Evolutionary conservation across 2,113 vertebrate species (phyloP).

Genomic region (Tretioscincus oriximinensis): DNA sequence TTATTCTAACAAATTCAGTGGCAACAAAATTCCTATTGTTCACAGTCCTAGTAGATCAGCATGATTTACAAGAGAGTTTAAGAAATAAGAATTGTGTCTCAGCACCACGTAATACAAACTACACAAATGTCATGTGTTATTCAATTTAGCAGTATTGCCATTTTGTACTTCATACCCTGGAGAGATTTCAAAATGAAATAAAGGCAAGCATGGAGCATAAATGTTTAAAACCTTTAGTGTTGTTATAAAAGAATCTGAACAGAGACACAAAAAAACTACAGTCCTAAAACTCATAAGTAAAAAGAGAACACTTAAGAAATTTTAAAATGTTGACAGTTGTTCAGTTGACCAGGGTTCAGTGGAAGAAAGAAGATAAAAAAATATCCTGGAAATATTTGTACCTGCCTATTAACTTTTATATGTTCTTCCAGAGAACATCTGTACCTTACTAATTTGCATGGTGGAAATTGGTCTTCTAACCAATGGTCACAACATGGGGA

Average conservation of each 20-base stretch:
- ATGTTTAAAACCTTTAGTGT: conserved; percentile 30
- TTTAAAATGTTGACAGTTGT: no score
- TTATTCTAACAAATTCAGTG: conserved; percentile 31
- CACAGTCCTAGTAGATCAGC: conserved; percentile 36
- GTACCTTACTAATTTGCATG: no score
- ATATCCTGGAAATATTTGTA: no score
- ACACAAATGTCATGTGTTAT: conserved; percentile 38
- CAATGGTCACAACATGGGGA: no score
- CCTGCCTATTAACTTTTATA: no score
- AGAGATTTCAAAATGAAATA: conserved; percentile 53
- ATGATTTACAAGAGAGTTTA: conserved; percentile 41
- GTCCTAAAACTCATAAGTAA: no score
- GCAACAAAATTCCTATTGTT: conserved; percentile 33
- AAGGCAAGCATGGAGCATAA: conserved; percentile 41
- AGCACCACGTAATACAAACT: conserved; percentile 5
- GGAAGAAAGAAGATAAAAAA: no score
- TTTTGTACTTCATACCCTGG: conserved; percentile 47
- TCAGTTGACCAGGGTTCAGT: no score
- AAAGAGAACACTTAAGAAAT: no score
- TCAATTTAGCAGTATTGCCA: conserved; percentile 36
- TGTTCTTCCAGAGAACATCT: no score
- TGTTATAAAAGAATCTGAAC: conserved; percentile 47
- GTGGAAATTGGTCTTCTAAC: no score
- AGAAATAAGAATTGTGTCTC: conserved; percentile 24
- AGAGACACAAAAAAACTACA: background rate